Evolutionary conservation across 2,113 vertebrate species (phyloP).

Genomic region (Lethenteron reissneri): DNA sequence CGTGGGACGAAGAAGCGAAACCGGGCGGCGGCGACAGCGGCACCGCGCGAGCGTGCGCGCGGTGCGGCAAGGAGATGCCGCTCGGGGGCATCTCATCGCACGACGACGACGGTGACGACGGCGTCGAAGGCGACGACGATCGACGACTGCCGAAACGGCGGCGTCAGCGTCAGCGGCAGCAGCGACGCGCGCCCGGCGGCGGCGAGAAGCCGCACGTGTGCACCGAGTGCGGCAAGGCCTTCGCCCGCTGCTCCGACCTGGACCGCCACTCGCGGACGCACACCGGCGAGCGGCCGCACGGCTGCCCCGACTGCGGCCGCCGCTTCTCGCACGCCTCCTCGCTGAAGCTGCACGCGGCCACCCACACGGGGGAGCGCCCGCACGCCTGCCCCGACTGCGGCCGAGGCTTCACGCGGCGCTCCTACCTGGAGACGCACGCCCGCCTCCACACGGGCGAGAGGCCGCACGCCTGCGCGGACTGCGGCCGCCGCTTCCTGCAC

Average conservation of each 20-base stretch:
- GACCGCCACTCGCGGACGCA: neutral
- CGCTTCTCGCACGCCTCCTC: neutral
- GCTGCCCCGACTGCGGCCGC: neutral
- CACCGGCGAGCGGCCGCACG: constrained; percentile 1
- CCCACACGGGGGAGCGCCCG: constrained; percentile 61
- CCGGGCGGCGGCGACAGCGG: too few relatives aligned
- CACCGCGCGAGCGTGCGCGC: too few relatives aligned
- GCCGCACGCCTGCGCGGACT: constrained; percentile 65
- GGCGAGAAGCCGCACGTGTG: constrained; percentile 1
- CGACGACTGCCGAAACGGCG: too few relatives aligned
- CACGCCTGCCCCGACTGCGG: constrained; percentile 51
- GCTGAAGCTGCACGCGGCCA: constrained; percentile 45
- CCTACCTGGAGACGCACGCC: constrained; percentile 61
- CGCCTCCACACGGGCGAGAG: constrained; percentile 56
- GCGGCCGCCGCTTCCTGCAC: constrained; percentile 29
- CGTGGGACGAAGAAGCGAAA: too few relatives aligned
- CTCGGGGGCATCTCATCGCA: too few relatives aligned
- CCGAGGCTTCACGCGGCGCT: constrained; percentile 53
- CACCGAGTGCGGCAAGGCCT: neutral
- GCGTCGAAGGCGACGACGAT: too few relatives aligned
- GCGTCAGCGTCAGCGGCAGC: neutral
- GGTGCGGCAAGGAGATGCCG: too few relatives aligned
- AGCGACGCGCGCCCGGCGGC: neutral
- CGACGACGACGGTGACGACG: too few relatives aligned
- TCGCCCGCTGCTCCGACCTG: neutral